Base-by-base conservation (phyloP, 2,888 invertebrate genomes). In the Antitype chi region DNA sequence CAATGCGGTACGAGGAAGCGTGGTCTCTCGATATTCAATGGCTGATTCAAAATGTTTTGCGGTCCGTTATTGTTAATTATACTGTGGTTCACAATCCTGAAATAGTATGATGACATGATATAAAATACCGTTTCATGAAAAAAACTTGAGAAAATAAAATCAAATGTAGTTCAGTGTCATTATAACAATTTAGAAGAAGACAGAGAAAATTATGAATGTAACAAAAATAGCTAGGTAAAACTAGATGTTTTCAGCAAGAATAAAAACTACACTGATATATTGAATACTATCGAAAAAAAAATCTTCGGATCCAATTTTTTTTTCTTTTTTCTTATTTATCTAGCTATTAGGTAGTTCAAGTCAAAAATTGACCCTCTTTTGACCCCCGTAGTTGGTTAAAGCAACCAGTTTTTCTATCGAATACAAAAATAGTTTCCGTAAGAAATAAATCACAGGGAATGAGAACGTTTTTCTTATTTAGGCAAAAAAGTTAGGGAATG, bases 391-490 rank as follows among this genome's bases (percentile, higher is more conserved):
- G 43, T 72, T 47, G 32, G 32, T 38, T 53, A 66, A 73, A 64
- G n/a, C 20, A 66, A 4, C 11, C 17, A n/a, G n/a, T 73, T 60
- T 53, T 47, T 20, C n/a, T 55, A 57, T 62, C 55, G 0, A 43
- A 67, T 15, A 70, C 25, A 70, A 55, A 70, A 69, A 70, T 76
- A 80, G 66, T 66, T 69, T 52, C 25, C 23, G 28, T n/a, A 6
- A 32, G 66, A 69, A 63, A 81, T 83, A 83, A 83, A 82, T 82
- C 81, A 83, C 73, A 8, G 13, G 2, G 23, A 78, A 83, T 59
- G 70, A 68, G 70, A 20, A 63, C 74, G 60, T 79, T 74, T 74
- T 32, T 84, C 81, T 83, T 82, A 70, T 84, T 84, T 73, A 83
- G 79, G 73, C 38, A 60, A 62, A 78, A 59, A 74, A 70, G 67